A percentile compares a stretch with the other conserved stretches of the same genome.
Conservation (phyloP, 1,140 invertebrate genomes). For the Orchestia grillus region DNA sequence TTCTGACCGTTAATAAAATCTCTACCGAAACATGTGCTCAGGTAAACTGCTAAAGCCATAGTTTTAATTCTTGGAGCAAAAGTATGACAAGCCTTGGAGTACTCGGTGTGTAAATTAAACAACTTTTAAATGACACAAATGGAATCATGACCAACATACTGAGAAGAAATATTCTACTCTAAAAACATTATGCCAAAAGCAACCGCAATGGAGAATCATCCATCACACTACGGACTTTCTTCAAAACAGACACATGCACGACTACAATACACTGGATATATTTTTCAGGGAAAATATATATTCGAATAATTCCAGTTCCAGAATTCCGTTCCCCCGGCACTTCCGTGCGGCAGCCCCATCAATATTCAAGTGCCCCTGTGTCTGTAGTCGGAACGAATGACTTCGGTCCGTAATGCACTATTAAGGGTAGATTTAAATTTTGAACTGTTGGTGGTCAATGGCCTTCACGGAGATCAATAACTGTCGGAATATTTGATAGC, state of each 20-base stretch:
- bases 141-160: not conserved
- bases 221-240: not conserved
- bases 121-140: not conserved
- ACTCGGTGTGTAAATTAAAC: not conserved
- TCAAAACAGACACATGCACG: not conserved
- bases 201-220: not conserved
- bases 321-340: not conserved
- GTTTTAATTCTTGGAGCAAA: not conserved
- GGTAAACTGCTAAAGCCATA: not conserved
- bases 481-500: not conserved
- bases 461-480: not conserved
- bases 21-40: not conserved
- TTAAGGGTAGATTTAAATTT: not conserved
- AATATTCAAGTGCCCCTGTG: not conserved
- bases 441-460: not conserved
- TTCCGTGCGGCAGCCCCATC: not conserved
- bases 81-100: not conserved
- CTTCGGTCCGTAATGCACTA: not conserved
- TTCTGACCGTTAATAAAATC: not conserved
- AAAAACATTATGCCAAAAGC: not conserved
- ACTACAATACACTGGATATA: not conserved
- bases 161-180: not conserved
- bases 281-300: not conserved
- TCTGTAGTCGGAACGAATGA: not conserved
- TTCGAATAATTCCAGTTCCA: not conserved